Conservation (phyloP, 2,797 vertebrate species). For the Coregonus sp. region DNA sequence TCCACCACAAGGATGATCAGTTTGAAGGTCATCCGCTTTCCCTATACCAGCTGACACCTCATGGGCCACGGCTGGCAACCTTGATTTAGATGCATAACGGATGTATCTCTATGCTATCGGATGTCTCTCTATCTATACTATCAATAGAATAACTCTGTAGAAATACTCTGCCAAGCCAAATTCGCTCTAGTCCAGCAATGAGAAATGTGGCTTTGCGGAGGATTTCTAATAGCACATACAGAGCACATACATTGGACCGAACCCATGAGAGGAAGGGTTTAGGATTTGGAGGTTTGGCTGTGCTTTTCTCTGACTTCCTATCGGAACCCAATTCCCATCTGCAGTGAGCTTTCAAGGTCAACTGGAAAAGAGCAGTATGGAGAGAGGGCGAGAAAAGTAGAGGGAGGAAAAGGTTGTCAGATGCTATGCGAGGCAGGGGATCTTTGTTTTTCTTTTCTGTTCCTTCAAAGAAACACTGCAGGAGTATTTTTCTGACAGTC, state of each 20-base stretch:
- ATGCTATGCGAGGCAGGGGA: slow-evolving; percentile 26
- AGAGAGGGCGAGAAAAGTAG: slow-evolving; percentile 7
- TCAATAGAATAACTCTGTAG: background rate
- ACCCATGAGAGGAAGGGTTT: slow-evolving; percentile 41
- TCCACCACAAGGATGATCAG: slow-evolving; percentile 52
- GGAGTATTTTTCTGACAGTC: background rate
- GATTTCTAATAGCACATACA: slow-evolving; percentile 25
- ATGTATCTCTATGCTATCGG: slow-evolving; percentile 28
- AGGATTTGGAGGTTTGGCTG: slow-evolving; percentile 16
- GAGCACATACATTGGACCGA: slow-evolving; percentile 29
- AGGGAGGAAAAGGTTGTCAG: slow-evolving; percentile 8
- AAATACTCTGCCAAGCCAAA: background rate
- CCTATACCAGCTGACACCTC: slow-evolving; percentile 52
- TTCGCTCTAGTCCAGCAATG: slow-evolving; percentile 4
- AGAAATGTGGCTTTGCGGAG: slow-evolving; percentile 8
- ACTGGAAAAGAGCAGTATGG: slow-evolving; percentile 9
- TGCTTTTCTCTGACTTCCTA: slow-evolving; percentile 41
- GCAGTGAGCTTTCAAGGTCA: slow-evolving; percentile 61
- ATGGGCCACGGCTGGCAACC: slow-evolving; percentile 54
- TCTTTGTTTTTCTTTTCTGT: slow-evolving; percentile 13
- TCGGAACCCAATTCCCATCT: slow-evolving; percentile 36
- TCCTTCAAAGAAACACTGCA: background rate
- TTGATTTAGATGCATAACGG: slow-evolving; percentile 51
- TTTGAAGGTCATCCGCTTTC: slow-evolving; percentile 60
- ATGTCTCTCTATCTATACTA: too few relatives aligned